phyloP scores from a whole-genome alignment of 2,797 vertebrate genomes.

The Crocodylus rhombifer region DNA sequence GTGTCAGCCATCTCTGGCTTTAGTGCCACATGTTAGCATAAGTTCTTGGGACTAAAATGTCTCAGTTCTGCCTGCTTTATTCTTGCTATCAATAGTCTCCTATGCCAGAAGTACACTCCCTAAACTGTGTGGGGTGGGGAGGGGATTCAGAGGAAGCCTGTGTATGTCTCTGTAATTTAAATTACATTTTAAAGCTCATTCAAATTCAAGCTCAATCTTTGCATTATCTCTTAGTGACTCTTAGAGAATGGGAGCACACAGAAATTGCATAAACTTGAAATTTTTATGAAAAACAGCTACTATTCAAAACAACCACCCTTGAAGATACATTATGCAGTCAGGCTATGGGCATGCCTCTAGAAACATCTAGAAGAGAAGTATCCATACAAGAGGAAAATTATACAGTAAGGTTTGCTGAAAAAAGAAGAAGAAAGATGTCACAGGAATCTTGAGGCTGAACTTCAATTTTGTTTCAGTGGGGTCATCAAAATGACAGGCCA shows the following conservation, averaged over 20 bases:
- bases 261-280: conserved; percentile 19
- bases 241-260: background rate
- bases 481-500: conserved; percentile 2
- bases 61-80: background rate
- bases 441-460: conserved; percentile 17
- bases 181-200: conserved; percentile 50
- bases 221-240: conserved; percentile 21
- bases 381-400: background rate
- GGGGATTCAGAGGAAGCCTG: conserved; percentile 2
- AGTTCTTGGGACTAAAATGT: background rate
- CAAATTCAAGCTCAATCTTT: conserved; percentile 34
- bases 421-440: background rate
- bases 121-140: conserved; percentile 22
- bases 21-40: background rate
- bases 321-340: background rate
- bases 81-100: background rate
- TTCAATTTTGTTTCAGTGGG: conserved; percentile 30
- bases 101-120: conserved; percentile 23
- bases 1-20: background rate
- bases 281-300: conserved; percentile 30
- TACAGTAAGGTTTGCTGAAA: background rate
- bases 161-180: conserved; percentile 29
- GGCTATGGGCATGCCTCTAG: background rate
- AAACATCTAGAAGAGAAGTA: background rate
- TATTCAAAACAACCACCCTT: background rate